A percentile compares a stretch with the other conserved stretches of the same genome.
Conservation (phyloP, 1,140 invertebrate species). For the Spodoptera litura region DNA sequence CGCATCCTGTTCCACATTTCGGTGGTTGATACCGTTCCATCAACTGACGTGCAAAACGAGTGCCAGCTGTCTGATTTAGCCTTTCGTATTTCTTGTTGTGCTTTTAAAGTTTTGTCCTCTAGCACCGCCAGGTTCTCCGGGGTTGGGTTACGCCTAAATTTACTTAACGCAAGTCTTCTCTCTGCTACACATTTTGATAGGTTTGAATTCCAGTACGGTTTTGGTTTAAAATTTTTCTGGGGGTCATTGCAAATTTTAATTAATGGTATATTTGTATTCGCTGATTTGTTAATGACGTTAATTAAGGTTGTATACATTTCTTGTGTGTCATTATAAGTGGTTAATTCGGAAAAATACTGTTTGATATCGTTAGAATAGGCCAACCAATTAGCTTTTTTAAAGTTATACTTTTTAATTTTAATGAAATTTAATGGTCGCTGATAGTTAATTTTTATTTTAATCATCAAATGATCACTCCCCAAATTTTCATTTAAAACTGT, state of each 20-base stretch:
- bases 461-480: no score
- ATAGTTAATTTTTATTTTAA: no score
- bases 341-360: no score
- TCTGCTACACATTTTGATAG: neutral
- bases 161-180: constrained; percentile 1
- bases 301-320: no score
- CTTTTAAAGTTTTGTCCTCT: neutral
- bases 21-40: neutral
- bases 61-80: constrained; percentile 2
- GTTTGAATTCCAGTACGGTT: neutral
- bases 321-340: no score
- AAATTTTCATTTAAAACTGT: no score
- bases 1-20: constrained; percentile 23
- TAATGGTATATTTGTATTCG: neutral
- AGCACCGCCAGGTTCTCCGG: neutral
- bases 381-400: no score
- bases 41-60: neutral
- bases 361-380: no score
- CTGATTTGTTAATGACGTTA: neutral
- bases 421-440: no score
- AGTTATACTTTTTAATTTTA: no score
- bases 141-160: constrained; percentile 9
- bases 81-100: neutral
- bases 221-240: constrained; percentile 1
- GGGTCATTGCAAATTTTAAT: neutral